A percentile compares a stretch with the other conserved stretches of the same genome.
Conservation (phyloP, 2,113 vertebrate genomes). For the Cervus canadensis region DNA sequence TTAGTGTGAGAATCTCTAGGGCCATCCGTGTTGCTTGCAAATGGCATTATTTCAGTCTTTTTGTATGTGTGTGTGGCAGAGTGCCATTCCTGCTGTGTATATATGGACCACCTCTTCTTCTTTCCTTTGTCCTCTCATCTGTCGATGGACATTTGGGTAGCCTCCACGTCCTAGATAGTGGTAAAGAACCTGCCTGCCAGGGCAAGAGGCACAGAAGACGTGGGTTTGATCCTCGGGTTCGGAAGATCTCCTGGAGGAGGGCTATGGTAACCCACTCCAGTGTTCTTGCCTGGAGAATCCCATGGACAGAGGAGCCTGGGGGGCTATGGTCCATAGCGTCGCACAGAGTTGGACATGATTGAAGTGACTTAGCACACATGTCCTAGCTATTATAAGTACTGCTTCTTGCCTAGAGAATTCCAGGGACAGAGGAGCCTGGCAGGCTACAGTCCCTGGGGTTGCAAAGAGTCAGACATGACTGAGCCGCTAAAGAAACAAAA, state of each 20-base stretch:
- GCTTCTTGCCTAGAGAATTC: background rate
- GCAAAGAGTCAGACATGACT: rapidly evolving
- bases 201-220: background rate
- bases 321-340: rapidly evolving
- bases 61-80: background rate
- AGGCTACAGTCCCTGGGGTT: background rate
- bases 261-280: background rate
- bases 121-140: background rate
- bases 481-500: background rate
- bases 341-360: background rate
- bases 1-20: background rate
- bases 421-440: background rate
- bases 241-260: background rate
- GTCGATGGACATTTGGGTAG: background rate
- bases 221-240: background rate
- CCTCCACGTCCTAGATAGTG: background rate
- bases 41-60: background rate
- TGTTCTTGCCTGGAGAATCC: background rate
- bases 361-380: background rate
- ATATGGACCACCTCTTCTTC: rapidly evolving
- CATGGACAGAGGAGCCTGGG: background rate
- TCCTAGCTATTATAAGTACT: background rate
- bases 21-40: background rate
- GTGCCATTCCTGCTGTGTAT: background rate
- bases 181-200: background rate